A percentile compares a stretch with the other conserved stretches of the same genome.
phyloP scores from a whole-genome alignment of 2,888 invertebrate species.

The Tipula lateralis region DNA sequence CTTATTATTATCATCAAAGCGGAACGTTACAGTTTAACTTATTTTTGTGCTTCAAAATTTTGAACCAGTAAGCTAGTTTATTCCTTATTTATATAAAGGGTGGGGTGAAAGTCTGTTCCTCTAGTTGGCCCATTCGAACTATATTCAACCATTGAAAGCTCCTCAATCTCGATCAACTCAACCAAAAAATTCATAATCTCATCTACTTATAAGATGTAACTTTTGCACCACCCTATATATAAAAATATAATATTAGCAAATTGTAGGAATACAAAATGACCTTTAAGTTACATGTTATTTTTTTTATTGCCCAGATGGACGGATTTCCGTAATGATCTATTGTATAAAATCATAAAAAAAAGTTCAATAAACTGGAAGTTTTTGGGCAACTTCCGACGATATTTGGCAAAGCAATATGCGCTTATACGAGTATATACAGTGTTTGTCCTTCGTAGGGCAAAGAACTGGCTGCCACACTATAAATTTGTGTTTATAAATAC shows the following conservation, averaged over 20 bases:
- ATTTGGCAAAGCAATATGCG: too few relatives aligned
- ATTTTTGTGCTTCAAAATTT: neutral
- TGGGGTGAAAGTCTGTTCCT: too few relatives aligned
- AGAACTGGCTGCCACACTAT: neutral
- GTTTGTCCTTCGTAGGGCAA: neutral
- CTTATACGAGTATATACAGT: too few relatives aligned
- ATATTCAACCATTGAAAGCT: too few relatives aligned
- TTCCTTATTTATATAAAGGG: too few relatives aligned
- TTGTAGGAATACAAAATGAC: neutral
- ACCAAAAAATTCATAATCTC: too few relatives aligned
- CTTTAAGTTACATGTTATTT: neutral
- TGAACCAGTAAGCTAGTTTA: neutral
- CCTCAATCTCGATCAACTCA: too few relatives aligned
- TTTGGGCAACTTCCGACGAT: neutral
- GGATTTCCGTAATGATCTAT: neutral
- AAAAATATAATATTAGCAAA: neutral
- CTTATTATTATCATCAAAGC: conserved; percentile 24
- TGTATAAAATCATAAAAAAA: neutral
- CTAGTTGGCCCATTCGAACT: too few relatives aligned
- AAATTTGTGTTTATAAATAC: neutral
- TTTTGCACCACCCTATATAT: neutral
- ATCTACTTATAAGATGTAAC: too few relatives aligned
- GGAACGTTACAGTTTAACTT: neutral
- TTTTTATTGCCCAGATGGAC: neutral
- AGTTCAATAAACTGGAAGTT: neutral